These are phyloP conservation scores for Drosophila mayaguana DNA, from an alignment of 2,888 invertebrate genomes.

Conservation along the genomic window DNA sequence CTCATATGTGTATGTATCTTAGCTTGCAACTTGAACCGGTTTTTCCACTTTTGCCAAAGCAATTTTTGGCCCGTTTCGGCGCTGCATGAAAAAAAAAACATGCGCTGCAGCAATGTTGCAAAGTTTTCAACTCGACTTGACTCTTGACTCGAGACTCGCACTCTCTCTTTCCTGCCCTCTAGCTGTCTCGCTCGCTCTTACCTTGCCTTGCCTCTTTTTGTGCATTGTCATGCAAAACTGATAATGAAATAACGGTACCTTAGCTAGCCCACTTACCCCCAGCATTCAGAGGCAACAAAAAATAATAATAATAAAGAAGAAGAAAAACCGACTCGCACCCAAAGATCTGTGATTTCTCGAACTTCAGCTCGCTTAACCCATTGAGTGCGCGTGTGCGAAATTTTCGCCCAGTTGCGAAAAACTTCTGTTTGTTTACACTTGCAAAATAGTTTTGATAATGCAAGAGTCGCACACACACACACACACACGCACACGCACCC, in stretches of 20 bases:
- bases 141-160: slow-evolving; percentile 25
- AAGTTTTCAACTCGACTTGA: slow-evolving; percentile 58
- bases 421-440: slow-evolving; percentile 62
- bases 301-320: neutral
- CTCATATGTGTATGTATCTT: slow-evolving; percentile 59
- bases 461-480: slow-evolving; percentile 2
- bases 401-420: slow-evolving; percentile 37
- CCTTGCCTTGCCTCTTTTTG: slow-evolving; percentile 16
- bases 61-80: slow-evolving; percentile 73
- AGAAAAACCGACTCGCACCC: neutral
- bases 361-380: slow-evolving; percentile 40
- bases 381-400: slow-evolving; percentile 26
- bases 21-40: slow-evolving; percentile 72
- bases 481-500: neutral
- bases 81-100: slow-evolving; percentile 1
- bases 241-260: slow-evolving; percentile 78
- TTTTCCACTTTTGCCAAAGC: slow-evolving; percentile 80
- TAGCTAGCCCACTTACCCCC: slow-evolving; percentile 23
- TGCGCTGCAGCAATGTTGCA: slow-evolving; percentile 52
- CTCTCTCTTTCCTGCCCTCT: neutral
- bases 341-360: slow-evolving; percentile 39
- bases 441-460: slow-evolving; percentile 51
- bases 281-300: neutral
- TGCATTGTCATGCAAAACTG: slow-evolving; percentile 80
- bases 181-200: neutral